Evolutionary conservation across 1,140 invertebrate genomes (phyloP), one percentile per base, ranked within the genome.

Genomic region (Temnothorax longispinosus): DNA sequence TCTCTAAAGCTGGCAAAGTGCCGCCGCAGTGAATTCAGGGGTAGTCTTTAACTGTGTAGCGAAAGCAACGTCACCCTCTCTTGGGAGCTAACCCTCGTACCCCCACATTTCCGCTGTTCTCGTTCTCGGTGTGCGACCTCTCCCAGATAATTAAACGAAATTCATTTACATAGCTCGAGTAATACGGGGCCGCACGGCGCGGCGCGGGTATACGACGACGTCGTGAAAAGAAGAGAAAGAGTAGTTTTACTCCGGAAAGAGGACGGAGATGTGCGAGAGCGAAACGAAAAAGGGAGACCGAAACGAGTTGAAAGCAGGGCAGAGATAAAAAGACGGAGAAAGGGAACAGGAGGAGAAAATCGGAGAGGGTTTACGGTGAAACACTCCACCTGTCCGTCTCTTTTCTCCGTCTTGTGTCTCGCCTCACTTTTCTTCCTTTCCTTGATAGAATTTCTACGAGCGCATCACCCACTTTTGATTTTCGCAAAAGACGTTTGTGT

Each of bases 111-210:
- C 88, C 64, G 50, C 54, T 65, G 87, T 78, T 62, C 56, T 74
- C 74, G 77, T 82, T 60, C 54, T 72, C 50, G 35, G 71, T 67
- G 47, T 64, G 58, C 86, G 81, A 85, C 81, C 76, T 87, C 80
- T 87, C 89, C 87, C 88, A 86, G 92, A 94, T 94, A 95, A 95
- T 94, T 95, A 94, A 94, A 95, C 94, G 93, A 95, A 95, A 94
- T 95, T 95, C 94, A 95, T 95, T 95, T 95, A 94, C 94, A 95
- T 95, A 95, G 94, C 94, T 94, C 87, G 87, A 91, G 94, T 95
- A 95, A 95, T 94, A 94, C 93, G 91, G 89, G 88, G 82, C 74
- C 71, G 84, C 87, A 64, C 85, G 78, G 62, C 86, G 27, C 27
- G 27, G 27, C 27, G 27, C 27, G 27, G 87, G 54, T 82, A 47